These are phyloP conservation scores for Tuta absoluta DNA, from an alignment of 2,888 invertebrate genomes.

Conservation along the genomic window DNA sequence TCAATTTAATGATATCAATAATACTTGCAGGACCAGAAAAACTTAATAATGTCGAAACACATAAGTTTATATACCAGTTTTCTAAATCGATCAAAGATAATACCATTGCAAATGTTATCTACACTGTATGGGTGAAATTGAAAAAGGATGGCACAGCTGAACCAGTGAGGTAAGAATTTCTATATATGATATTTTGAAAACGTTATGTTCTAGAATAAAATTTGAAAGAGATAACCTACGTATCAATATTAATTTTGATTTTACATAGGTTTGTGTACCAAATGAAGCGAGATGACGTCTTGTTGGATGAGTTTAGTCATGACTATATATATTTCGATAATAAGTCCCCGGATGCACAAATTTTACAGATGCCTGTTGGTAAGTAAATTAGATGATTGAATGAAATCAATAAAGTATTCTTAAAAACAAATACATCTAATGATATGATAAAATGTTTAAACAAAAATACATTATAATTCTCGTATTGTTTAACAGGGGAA, in stretches of 20 bases:
- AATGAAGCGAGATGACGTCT: neutral
- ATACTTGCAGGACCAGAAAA: constrained; percentile 1
- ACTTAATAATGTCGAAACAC: neutral
- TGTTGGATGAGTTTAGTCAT: neutral
- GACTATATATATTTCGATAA: constrained; percentile 11
- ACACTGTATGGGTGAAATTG: constrained; percentile 1
- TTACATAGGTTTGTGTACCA: neutral
- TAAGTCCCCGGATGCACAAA: neutral
- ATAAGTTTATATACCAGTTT: neutral
- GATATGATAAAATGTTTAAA: no score
- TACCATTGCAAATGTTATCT: neutral
- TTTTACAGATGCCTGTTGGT: neutral
- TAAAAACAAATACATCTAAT: no score
- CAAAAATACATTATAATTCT: no score
- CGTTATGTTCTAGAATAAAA: no score
- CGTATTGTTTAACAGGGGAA: no score
- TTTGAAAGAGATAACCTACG: no score
- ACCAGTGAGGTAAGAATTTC: neutral
- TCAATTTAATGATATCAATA: no score
- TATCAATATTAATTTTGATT: neutral
- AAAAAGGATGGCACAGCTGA: neutral
- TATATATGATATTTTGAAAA: neutral
- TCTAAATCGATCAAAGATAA: neutral
- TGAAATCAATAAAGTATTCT: no score
- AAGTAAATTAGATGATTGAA: neutral